Evolutionary conservation across 2,113 vertebrate genomes (phyloP).

Genomic region (Sebastes fasciatus): DNA sequence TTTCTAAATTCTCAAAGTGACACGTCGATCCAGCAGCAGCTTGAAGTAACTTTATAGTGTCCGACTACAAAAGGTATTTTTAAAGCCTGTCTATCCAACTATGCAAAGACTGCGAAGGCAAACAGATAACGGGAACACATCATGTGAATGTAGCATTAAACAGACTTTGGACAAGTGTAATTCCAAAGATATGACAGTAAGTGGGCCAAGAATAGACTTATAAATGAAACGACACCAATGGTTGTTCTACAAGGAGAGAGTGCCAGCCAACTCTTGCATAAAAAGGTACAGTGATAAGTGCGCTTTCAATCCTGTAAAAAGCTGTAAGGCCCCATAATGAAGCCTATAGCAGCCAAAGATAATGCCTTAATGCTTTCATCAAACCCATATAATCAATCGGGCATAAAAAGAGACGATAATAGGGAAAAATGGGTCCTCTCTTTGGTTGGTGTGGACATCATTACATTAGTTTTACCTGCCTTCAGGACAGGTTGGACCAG

Average conservation of each 20-base stretch:
- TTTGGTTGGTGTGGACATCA: slow-evolving; percentile 10
- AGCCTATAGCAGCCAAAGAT: slow-evolving; percentile 25
- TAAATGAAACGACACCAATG: slow-evolving; percentile 10
- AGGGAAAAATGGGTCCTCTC: neutral
- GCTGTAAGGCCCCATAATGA: slow-evolving; percentile 27
- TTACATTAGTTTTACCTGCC: slow-evolving; percentile 26
- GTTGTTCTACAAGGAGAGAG: slow-evolving; percentile 2
- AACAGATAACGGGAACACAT: slow-evolving; percentile 13
- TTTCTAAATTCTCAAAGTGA: slow-evolving; percentile 20
- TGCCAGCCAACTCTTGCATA: slow-evolving; percentile 21
- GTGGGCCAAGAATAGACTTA: neutral
- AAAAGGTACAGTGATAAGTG: slow-evolving; percentile 40
- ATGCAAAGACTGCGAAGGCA: slow-evolving; percentile 6
- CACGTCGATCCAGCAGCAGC: neutral
- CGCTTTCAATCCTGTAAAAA: slow-evolving; percentile 39
- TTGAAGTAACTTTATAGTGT: neutral
- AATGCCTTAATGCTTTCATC: slow-evolving; percentile 40
- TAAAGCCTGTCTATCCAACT: neutral
- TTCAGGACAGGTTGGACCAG: slow-evolving; percentile 3
- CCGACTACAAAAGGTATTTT: slow-evolving; percentile 8
- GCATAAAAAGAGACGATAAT: slow-evolving; percentile 15
- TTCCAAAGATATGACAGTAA: slow-evolving; percentile 33
- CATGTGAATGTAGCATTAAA: slow-evolving; percentile 12
- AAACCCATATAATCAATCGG: slow-evolving; percentile 32
- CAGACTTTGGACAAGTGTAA: slow-evolving; percentile 7